Conservation (phyloP, 2,113 vertebrate genomes). For the Plecturocebus donacophilus region DNA sequence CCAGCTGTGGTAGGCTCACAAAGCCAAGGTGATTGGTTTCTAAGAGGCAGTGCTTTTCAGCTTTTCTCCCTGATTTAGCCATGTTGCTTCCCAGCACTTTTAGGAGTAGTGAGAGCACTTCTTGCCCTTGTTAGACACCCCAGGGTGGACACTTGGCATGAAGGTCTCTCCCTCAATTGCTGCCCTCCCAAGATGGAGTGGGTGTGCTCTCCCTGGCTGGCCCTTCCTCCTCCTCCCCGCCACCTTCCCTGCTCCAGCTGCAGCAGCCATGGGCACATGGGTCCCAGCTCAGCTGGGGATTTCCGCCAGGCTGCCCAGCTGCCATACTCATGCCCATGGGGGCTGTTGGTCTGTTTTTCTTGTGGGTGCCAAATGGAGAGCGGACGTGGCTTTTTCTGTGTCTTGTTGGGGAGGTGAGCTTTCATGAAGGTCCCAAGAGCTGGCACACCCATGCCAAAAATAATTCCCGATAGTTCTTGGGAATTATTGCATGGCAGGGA, state of each 20-base stretch:
- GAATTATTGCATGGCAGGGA: too few species aligned
- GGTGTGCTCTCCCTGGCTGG: too few species aligned
- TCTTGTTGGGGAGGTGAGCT: neutral
- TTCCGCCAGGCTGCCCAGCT: neutral
- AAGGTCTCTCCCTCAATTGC: neutral
- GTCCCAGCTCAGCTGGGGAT: neutral
- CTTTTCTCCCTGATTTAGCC: neutral
- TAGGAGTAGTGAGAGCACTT: neutral
- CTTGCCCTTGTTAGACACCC: neutral
- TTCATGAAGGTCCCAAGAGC: neutral
- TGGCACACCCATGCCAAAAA: neutral
- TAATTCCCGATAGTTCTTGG: too few species aligned
- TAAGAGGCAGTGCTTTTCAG: constrained; percentile 15
- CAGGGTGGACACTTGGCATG: neutral
- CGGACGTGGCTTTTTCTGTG: neutral
- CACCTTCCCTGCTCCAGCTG: neutral
- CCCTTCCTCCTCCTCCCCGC: neutral
- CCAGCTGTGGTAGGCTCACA: neutral
- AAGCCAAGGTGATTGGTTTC: neutral
- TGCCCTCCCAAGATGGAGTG: neutral
- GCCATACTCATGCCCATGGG: neutral
- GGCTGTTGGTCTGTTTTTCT: neutral
- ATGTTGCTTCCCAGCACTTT: neutral
- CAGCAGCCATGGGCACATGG: neutral
- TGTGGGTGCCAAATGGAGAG: neutral